Conservation (phyloP, 64 coral and sea anemone species). For the Porites australiensis region DNA sequence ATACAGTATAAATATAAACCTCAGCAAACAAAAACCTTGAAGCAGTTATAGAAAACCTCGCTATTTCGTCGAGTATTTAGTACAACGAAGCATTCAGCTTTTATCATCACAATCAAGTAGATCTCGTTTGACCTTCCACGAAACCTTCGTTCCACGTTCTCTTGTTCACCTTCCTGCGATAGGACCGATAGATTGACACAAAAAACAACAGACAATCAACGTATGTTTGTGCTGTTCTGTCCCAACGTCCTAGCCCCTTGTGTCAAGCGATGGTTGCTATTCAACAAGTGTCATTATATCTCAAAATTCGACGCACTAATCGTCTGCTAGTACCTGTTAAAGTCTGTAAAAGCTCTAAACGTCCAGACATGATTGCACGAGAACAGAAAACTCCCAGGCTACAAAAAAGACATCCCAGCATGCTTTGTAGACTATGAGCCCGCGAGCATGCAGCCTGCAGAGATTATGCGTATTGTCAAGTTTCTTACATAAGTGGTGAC, state of each 20-base stretch:
- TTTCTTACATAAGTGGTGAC: conserved; percentile 52
- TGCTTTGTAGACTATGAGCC: background rate
- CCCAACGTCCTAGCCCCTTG: too few relatives aligned
- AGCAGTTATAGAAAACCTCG: too few relatives aligned
- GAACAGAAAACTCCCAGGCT: conserved; percentile 23
- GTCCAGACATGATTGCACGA: conserved; percentile 23
- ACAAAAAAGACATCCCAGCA: background rate
- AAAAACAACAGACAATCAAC: too few relatives aligned
- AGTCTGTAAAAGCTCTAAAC: conserved; percentile 51
- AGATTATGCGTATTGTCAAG: background rate
- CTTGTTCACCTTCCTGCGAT: too few relatives aligned
- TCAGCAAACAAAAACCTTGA: background rate
- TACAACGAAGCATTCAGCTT: too few relatives aligned
- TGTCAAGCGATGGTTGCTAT: background rate
- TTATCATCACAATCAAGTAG: too few relatives aligned
- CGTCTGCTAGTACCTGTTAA: conserved; percentile 26
- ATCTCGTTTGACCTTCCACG: too few relatives aligned
- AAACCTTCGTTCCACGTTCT: too few relatives aligned
- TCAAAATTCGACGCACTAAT: background rate
- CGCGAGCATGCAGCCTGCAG: background rate
- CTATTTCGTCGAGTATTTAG: too few relatives aligned
- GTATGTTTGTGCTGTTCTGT: too few relatives aligned
- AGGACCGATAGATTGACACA: too few relatives aligned
- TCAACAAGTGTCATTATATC: background rate
- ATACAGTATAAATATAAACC: background rate